Base-by-base conservation (phyloP, 1,140 invertebrate species). In the Micrasema minimum region DNA sequence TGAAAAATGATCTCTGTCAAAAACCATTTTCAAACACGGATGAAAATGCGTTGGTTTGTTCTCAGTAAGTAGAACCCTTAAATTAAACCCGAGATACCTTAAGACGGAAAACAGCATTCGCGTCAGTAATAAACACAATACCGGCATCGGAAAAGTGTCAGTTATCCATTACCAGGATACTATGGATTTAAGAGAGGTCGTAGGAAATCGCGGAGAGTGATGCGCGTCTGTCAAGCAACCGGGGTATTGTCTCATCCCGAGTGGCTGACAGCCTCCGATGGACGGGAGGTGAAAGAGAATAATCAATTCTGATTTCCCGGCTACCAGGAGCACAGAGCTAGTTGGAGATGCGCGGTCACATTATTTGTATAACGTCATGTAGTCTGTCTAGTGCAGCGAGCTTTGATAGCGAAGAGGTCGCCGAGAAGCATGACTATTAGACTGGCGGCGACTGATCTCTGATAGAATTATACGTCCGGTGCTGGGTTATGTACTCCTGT, bases 291-390 rank as follows among this genome's bases (percentile, higher is more conserved):
- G 61, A 66, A 70, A 65, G 74, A 66, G 68, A 50, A 75, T 66
- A 66, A 69, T 72, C 74, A 50, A 70, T 66, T 59, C 45, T 45
- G 45, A 31, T 16, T 46, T 35, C 14, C 22, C 67, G 23, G 38
- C 55, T 66, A 61, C 43, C 55, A 64, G 69, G 61, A 26, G 62
- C 37, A 48, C 46, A 53, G 62, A 53, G 43, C 38, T 18, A 14
- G 51, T 53, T 3, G 46, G 61, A 72, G 66, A 75, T 65, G 51
- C 22, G 46, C 72, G 69, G 67, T 53, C 35, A 45, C 69, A 57
- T 75, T 75, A 75, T 75, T 75, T 75, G 74, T 75, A 67, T 64
- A 59, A 69, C 46, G 74, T 75, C 74, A 70, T 75, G 74, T 75
- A 69, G 20, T 18, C 74, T 75, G 74, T 75, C 74, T 22, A 37